Conservation (phyloP, 2,797 vertebrate genomes). For the Trematomus bernacchii region DNA sequence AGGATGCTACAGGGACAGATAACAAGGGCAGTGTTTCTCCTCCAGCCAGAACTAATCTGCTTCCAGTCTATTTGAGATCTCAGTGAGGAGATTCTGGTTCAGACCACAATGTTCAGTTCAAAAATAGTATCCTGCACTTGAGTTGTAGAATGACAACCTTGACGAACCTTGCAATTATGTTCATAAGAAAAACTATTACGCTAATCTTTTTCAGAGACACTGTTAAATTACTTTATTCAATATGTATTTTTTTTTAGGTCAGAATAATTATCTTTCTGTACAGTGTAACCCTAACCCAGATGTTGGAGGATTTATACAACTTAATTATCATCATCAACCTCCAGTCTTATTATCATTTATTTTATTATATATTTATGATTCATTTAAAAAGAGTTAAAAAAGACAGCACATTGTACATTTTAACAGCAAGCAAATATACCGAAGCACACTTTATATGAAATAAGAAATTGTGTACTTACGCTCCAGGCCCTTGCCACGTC, state of each 20-base stretch:
- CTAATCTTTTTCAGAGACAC: not conserved
- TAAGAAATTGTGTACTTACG: slow-evolving; percentile 87
- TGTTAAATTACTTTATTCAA: not conserved
- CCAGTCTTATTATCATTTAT: no score
- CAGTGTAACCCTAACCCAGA: no score
- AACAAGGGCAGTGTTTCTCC: slow-evolving; percentile 36
- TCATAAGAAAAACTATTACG: no score
- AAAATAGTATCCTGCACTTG: not conserved
- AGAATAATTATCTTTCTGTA: not conserved
- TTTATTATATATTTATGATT: no score
- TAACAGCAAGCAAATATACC: not conserved
- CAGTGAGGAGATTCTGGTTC: slow-evolving; percentile 9
- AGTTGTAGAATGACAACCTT: not conserved
- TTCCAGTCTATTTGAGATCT: slow-evolving; percentile 38
- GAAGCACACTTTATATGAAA: not conserved
- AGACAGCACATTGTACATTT: not conserved
- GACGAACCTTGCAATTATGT: no score
- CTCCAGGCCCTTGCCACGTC: slow-evolving; percentile 99
- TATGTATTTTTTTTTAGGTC: not conserved
- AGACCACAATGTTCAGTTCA: slow-evolving; percentile 14
- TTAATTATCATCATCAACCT: no score
- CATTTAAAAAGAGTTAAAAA: no score
- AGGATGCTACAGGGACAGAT: slow-evolving; percentile 14
- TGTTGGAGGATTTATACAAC: no score
- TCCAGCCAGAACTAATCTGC: slow-evolving; percentile 35